Conservation (phyloP, 2,113 vertebrate species). For the Heterotis niloticus region DNA sequence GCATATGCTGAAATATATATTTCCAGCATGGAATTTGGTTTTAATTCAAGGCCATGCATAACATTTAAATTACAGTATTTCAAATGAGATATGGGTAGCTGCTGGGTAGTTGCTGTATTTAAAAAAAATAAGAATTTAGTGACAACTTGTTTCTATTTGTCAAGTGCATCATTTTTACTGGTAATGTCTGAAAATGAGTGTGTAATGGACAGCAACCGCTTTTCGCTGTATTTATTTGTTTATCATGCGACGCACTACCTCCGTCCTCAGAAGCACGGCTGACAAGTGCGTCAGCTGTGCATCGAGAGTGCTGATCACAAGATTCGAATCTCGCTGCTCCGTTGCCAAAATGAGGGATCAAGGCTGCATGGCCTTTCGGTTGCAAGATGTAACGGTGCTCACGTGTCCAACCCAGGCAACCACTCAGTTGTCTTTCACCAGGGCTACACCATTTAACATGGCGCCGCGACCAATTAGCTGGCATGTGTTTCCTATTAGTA, state of each 20-base stretch:
- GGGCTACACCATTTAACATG: not conserved
- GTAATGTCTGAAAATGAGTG: too few species aligned
- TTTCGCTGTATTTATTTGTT: not conserved
- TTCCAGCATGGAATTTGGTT: too few species aligned
- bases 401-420: not conserved
- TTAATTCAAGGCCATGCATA: too few species aligned
- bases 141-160: too few species aligned
- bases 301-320: not conserved
- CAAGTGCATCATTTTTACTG: too few species aligned
- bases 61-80: too few species aligned
- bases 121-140: too few species aligned
- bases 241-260: not conserved
- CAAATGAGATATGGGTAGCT: too few species aligned
- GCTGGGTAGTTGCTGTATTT: too few species aligned
- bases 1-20: too few species aligned
- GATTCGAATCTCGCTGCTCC: not conserved
- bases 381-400: not conserved
- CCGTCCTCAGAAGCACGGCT: not conserved
- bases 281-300: too few species aligned
- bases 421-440: not conserved
- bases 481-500: constrained; percentile 5
- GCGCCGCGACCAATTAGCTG: not conserved
- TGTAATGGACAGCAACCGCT: too few species aligned
- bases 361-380: not conserved
- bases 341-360: not conserved